Conservation (phyloP, 1,140 invertebrate species). For the Ceratosolen fusciceps region DNA sequence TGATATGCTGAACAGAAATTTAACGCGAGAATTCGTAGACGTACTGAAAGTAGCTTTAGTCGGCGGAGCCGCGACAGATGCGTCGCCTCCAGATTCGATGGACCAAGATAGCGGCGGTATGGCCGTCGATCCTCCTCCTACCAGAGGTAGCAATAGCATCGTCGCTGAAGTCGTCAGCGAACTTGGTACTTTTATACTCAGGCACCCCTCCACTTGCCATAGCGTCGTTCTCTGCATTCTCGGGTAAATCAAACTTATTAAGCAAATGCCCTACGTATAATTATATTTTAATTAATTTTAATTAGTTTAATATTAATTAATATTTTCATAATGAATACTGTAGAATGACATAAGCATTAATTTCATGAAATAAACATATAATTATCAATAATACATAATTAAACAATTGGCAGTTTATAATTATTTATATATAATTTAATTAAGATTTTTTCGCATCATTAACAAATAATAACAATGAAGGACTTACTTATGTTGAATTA, state of each 20-base stretch:
- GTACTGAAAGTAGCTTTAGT: constrained; percentile 81
- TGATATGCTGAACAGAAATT: constrained; percentile 87
- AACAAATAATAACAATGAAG: too few relatives aligned
- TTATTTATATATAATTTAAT: too few relatives aligned
- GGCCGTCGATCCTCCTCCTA: constrained; percentile 74
- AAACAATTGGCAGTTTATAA: too few relatives aligned
- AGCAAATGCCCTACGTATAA: too few relatives aligned
- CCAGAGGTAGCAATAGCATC: constrained; percentile 73
- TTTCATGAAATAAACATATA: too few relatives aligned
- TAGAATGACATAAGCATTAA: too few relatives aligned
- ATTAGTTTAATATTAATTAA: too few relatives aligned
- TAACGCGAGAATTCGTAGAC: constrained; percentile 91
- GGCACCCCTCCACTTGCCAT: constrained; percentile 77
- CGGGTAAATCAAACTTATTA: constrained; percentile 63
- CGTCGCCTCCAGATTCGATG: constrained; percentile 73
- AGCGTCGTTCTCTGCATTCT: constrained; percentile 77
- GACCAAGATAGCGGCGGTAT: constrained; percentile 77
- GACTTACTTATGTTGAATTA: too few relatives aligned
- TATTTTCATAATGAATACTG: too few relatives aligned
- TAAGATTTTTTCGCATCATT: too few relatives aligned
- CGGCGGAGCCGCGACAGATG: constrained; percentile 70
- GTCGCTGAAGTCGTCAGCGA: constrained; percentile 81
- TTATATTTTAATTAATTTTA: too few relatives aligned
- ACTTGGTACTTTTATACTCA: constrained; percentile 78
- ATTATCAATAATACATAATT: too few relatives aligned